phyloP scores from a whole-genome alignment of 2,797 vertebrate species.

The Chelmon rostratus region DNA sequence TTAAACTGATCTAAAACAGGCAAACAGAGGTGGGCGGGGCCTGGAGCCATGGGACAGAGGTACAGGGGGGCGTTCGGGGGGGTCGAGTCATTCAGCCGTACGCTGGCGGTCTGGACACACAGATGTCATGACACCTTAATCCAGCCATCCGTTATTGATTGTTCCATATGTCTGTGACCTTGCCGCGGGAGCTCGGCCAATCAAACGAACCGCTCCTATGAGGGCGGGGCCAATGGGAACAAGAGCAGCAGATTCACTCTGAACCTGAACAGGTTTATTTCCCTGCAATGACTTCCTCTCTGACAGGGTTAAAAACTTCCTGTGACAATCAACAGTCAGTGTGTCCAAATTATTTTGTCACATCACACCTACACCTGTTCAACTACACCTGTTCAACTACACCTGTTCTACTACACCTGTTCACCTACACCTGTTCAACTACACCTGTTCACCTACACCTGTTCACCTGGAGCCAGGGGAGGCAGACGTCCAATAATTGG shows the following conservation, averaged over 20 bases:
- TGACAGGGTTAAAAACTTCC: background rate
- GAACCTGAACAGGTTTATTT: slow-evolving; percentile 9
- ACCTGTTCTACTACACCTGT: too few relatives aligned
- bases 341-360: background rate
- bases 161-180: slow-evolving; percentile 82
- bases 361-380: background rate
- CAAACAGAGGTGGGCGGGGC: slow-evolving; percentile 23
- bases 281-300: background rate
- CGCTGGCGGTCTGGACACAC: slow-evolving; percentile 71
- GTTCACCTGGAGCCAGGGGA: background rate
- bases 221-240: slow-evolving; percentile 31
- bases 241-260: background rate
- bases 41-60: slow-evolving; percentile 1
- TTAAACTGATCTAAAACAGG: background rate
- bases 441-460: too few relatives aligned
- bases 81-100: slow-evolving; percentile 73
- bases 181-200: slow-evolving; percentile 81
- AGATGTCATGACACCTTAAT: slow-evolving; percentile 85
- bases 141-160: slow-evolving; percentile 84
- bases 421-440: too few relatives aligned
- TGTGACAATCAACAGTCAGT: background rate
- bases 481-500: background rate
- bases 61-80: background rate
- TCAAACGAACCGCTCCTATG: slow-evolving; percentile 74
- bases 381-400: too few relatives aligned